Evolutionary conservation across 2,797 vertebrate species (phyloP).

Genomic region (Gadopsis bispinosus): DNA sequence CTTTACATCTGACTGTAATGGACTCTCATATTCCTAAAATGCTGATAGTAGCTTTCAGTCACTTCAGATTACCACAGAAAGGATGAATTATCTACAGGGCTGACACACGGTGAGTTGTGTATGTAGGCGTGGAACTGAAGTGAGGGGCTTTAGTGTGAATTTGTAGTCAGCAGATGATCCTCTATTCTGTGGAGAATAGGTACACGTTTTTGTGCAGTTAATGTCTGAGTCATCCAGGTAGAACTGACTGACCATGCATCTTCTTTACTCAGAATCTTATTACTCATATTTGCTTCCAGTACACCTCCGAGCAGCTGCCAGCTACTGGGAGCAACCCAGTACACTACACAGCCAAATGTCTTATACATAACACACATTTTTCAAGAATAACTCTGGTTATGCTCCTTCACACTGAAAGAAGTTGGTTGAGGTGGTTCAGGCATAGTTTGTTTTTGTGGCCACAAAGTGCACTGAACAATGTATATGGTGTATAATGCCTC

Average conservation of each 20-base stretch:
- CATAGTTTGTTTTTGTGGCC: too few species aligned
- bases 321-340: neutral
- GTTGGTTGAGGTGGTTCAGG: too few species aligned
- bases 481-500: neutral
- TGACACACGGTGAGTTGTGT: neutral
- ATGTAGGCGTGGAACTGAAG: neutral
- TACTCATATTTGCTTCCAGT: neutral
- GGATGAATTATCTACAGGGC: constrained; percentile 3
- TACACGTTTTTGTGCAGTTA: neutral
- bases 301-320: neutral
- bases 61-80: constrained; percentile 11
- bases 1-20: constrained; percentile 22
- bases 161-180: neutral
- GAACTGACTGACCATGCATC: neutral
- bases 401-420: neutral
- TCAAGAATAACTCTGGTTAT: neutral
- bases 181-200: neutral
- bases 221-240: neutral
- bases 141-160: constrained; percentile 9
- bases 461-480: too few species aligned
- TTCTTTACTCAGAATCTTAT: neutral
- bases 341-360: neutral
- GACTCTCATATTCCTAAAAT: constrained; percentile 10
- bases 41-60: constrained; percentile 17
- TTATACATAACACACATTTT: neutral